Evolutionary conservation across 2,113 vertebrate species (phyloP).

Genomic region (Eonycteris spelaea): DNA sequence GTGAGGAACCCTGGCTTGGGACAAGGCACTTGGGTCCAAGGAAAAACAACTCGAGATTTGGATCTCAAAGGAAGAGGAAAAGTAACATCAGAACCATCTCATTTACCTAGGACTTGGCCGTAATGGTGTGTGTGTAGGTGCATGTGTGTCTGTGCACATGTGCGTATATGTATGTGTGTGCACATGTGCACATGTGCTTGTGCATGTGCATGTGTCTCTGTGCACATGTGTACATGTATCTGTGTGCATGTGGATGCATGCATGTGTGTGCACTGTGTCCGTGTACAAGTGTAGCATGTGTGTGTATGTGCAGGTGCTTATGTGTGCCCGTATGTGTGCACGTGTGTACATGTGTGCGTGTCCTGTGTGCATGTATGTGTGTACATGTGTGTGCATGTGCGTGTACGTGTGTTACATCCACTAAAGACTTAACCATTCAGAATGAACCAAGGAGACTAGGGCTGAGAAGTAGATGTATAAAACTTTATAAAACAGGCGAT

Average conservation of each 20-base stretch:
- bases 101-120: background rate
- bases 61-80: background rate
- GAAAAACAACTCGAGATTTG: background rate
- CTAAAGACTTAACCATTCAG: background rate
- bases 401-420: background rate
- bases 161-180: too few species aligned
- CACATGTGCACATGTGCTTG: too few species aligned
- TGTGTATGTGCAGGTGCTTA: too few species aligned
- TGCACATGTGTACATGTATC: background rate
- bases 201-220: background rate
- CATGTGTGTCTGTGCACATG: background rate
- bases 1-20: background rate
- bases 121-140: background rate
- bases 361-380: too few species aligned
- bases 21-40: background rate
- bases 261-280: too few species aligned
- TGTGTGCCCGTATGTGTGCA: background rate
- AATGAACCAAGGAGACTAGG: background rate
- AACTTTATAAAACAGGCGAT: background rate
- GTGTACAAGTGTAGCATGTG: background rate
- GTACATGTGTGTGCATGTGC: background rate
- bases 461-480: background rate
- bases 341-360: too few species aligned
- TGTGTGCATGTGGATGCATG: too few species aligned
- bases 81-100: background rate